Evolutionary conservation across 2,888 invertebrate species (phyloP).

Genomic region (Andrena marginata): DNA sequence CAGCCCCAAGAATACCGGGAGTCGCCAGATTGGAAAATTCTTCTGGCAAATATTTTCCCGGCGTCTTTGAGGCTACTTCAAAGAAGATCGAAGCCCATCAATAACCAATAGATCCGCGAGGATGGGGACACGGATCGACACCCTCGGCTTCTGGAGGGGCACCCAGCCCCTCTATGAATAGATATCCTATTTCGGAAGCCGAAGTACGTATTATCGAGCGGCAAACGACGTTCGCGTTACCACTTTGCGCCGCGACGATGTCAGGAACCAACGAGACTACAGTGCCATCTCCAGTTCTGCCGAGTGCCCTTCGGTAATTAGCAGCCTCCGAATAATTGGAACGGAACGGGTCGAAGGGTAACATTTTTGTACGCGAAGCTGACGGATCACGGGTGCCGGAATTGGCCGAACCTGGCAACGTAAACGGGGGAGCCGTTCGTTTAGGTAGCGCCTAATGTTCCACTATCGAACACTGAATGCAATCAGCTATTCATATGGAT

Average conservation of each 20-base stretch:
- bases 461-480: too few relatives aligned
- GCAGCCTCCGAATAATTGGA: conserved; percentile 47
- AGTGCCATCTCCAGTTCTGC: conserved; percentile 53
- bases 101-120: conserved; percentile 53
- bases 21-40: conserved; percentile 46
- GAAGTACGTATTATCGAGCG: conserved; percentile 52
- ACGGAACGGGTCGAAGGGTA: conserved; percentile 70
- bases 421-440: not conserved
- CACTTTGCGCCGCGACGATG: conserved; percentile 26
- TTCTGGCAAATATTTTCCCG: conserved; percentile 53
- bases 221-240: conserved; percentile 29
- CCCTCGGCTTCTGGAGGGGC: conserved; percentile 43
- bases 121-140: conserved; percentile 41
- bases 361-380: conserved; percentile 55
- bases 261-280: conserved; percentile 20
- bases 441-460: not conserved
- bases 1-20: conserved; percentile 4
- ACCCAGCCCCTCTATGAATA: conserved; percentile 66
- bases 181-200: conserved; percentile 72
- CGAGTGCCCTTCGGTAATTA: conserved; percentile 70
- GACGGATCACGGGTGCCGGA: conserved; percentile 40
- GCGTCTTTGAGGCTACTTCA: conserved; percentile 29
- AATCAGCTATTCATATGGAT: too few relatives aligned
- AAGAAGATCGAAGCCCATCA: conserved; percentile 50
- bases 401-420: conserved; percentile 26